Evolutionary conservation across 1,140 invertebrate genomes (phyloP), one percentile per base, ranked within the genome.

Genomic region (Drosophila micromelanica): DNA sequence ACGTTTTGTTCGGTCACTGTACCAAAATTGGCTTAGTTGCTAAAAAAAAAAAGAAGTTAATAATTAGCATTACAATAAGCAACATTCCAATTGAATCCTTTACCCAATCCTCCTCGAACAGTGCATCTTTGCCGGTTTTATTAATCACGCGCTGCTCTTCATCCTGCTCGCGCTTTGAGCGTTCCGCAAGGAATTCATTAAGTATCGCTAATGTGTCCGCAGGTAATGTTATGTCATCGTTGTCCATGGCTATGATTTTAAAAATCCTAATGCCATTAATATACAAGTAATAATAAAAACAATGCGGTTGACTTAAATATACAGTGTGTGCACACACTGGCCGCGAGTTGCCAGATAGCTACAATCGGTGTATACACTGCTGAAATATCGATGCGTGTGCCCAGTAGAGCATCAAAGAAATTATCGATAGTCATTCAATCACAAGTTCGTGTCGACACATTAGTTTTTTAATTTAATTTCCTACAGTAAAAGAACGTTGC

Each of bases 21-120:
- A 99, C 98, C 98, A 99, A 93, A 99, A 99, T 92, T 99, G 98
- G 91, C 97, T 98, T 20, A 99, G 92, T 97, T 98, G 97, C 98
- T 99, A 90, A 3, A 95, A 43, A n/a, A n/a, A 90, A 3, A 95
- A 3, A 37, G 32, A 35, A 12, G 12, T 23, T 0, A 17, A 2
- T 2, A 0, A 15, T 42, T 1, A 15, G 5, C 15, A 40, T n/a
- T 17, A 42, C 2, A 32, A 13, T 2, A 38, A 4, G 3, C 2
- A n/a, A 12, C 2, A 46, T 15, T 1, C 3, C 1, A 20, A 13
- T 1, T 38, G 27, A 6, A 9, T 12, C 37, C n/a, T 79, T 92
- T 94, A 97, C 97, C 97, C 97, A 98, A 92, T 97, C 94, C 93
- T 98, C 97, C 71, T 96, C 95, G 91, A 97, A 95, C 45, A 93